A percentile compares a stretch with the other conserved stretches of the same genome.
These are phyloP conservation scores for Cyclopterus lumpus DNA, from an alignment of 2,797 vertebrate genomes.

Conservation along the genomic window DNA sequence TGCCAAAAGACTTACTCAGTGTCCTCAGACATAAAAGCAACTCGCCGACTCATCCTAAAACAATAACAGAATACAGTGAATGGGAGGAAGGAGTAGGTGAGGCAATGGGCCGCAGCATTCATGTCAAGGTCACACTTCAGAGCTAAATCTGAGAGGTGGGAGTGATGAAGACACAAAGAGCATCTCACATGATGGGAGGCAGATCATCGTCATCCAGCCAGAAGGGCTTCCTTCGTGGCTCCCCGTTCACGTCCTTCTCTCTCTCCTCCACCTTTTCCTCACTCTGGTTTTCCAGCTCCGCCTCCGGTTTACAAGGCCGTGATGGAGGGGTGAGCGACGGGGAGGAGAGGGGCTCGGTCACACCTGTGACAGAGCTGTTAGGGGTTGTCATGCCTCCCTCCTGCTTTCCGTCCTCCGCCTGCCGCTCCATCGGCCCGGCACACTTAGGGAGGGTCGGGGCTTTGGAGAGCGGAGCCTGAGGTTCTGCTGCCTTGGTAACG, in stretches of 20 bases:
- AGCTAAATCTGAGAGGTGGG: conserved; percentile 20
- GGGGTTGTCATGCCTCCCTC: conserved; percentile 53
- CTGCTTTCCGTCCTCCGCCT: conserved; percentile 49
- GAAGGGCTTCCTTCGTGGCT: conserved; percentile 66
- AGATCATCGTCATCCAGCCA: conserved; percentile 83
- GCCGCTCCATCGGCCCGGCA: conserved; percentile 53
- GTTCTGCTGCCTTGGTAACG: conserved; percentile 59
- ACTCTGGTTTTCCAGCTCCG: conserved; percentile 31
- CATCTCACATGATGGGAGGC: conserved; percentile 85
- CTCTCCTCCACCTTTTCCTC: conserved; percentile 45
- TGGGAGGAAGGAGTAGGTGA: conserved; percentile 36
- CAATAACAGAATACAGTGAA: conserved; percentile 85
- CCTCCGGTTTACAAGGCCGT: conserved; percentile 33
- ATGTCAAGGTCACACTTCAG: conserved; percentile 13
- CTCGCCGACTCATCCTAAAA: conserved; percentile 95
- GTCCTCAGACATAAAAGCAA: conserved; percentile 95
- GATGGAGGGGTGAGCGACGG: conserved; percentile 38
- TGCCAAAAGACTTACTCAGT: conserved; percentile 90
- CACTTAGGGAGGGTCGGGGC: conserved; percentile 38
- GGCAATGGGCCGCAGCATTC: conserved; percentile 10
- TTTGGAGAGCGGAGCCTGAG: conserved; percentile 59
- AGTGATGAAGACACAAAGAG: conserved; percentile 36
- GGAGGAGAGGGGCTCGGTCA: conserved; percentile 29
- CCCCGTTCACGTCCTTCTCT: conserved; percentile 40
- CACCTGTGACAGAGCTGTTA: conserved; percentile 47